Percentiles rank a stretch among this genome's conserved stretches.
Conservation (phyloP, 1,140 invertebrate genomes). For the Rhagoletis pomonella region DNA sequence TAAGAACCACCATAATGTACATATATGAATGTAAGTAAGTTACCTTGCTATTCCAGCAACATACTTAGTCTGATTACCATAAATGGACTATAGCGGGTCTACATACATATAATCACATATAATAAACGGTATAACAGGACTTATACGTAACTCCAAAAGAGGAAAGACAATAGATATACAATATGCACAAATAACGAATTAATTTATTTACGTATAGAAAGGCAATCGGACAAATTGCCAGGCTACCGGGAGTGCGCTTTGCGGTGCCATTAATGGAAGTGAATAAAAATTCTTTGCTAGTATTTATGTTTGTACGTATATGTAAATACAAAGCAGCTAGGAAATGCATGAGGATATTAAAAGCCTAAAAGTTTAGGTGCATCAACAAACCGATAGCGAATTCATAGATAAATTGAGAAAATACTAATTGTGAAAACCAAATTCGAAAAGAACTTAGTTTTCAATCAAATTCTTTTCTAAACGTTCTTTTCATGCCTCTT, state of each 20-base stretch:
- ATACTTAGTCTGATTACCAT: not conserved
- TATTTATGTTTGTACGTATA: no score
- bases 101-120: not conserved
- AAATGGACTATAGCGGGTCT: not conserved
- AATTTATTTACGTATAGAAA: not conserved
- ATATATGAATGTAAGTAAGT: no score
- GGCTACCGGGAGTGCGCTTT: not conserved
- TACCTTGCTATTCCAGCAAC: not conserved
- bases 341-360: not conserved
- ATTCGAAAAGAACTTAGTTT: no score
- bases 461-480: no score
- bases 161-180: not conserved
- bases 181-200: not conserved
- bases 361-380: not conserved
- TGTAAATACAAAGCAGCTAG: not conserved
- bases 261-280: not conserved
- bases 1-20: no score
- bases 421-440: no score
- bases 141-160: not conserved
- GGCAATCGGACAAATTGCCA: slow-evolving; percentile 16
- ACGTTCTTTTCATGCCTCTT: no score
- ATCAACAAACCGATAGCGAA: no score
- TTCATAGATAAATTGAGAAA: no score
- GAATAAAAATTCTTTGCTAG: not conserved
- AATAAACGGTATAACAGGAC: not conserved